Conservation (phyloP, 2,888 invertebrate species). For the Meiosimyza decipiens region DNA sequence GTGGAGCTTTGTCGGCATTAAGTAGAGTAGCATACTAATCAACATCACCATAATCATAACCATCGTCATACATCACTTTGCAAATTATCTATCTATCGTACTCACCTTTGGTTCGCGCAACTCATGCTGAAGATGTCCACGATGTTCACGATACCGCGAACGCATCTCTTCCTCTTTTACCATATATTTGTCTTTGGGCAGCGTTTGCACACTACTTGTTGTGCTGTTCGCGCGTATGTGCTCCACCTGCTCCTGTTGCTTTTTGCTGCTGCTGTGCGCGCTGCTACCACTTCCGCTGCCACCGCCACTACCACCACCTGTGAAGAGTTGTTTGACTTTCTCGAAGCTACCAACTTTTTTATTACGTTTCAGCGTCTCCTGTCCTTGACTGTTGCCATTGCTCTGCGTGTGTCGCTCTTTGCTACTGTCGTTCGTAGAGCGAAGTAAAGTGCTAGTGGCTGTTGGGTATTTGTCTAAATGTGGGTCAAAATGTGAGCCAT, state of each 20-base stretch:
- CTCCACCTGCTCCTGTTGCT: slow-evolving; percentile 55
- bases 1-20: no score
- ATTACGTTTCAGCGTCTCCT: slow-evolving; percentile 64
- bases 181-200: slow-evolving; percentile 63
- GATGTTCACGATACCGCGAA: slow-evolving; percentile 72
- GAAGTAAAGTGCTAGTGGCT: slow-evolving; percentile 64
- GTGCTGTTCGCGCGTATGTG: slow-evolving; percentile 62
- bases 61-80: background rate
- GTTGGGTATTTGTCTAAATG: slow-evolving; percentile 72
- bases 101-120: slow-evolving; percentile 64
- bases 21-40: background rate
- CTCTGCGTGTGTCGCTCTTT: slow-evolving; percentile 40
- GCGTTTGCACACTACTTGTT: slow-evolving; percentile 55
- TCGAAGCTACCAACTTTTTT: slow-evolving; percentile 79
- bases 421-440: slow-evolving; percentile 52
- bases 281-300: slow-evolving; percentile 58
- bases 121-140: slow-evolving; percentile 43
- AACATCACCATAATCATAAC: background rate
- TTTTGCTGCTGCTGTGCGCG: slow-evolving; percentile 66
- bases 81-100: background rate
- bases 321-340: slow-evolving; percentile 83
- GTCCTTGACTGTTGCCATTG: slow-evolving; percentile 2
- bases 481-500: slow-evolving; percentile 75
- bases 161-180: slow-evolving; percentile 71
- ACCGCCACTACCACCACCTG: slow-evolving; percentile 68